Percentiles rank a stretch among this genome's conserved stretches.
These are phyloP conservation scores for Chymomyza amoena DNA, from an alignment of 2,888 invertebrate species.

Conservation along the genomic window DNA sequence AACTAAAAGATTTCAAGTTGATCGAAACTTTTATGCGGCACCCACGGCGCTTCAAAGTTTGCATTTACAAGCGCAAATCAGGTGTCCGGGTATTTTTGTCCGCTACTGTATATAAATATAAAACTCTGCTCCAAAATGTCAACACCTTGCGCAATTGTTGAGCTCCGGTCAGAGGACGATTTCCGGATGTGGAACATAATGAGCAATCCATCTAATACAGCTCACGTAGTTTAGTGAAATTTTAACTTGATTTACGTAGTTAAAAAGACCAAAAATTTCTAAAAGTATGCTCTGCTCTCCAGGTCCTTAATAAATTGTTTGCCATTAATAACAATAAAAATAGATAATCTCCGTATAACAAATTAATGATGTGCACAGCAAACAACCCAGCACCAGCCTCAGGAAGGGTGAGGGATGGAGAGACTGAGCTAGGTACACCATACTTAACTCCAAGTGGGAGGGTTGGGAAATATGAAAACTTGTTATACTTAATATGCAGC, in stretches of 20 bases:
- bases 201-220: conserved; percentile 70
- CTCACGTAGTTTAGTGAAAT: conserved; percentile 71
- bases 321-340: conserved; percentile 77
- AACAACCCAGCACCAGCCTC: background rate
- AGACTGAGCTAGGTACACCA: too few species aligned
- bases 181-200: conserved; percentile 39
- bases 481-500: conserved; percentile 15
- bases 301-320: conserved; percentile 74
- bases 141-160: conserved; percentile 50
- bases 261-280: background rate
- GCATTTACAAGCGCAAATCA: too few species aligned
- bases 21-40: too few species aligned
- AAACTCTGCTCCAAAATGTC: conserved; percentile 53
- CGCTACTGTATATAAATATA: too few species aligned
- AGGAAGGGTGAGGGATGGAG: background rate
- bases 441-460: background rate
- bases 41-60: too few species aligned
- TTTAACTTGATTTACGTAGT: conserved; percentile 59
- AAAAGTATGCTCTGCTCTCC: conserved; percentile 15
- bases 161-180: background rate
- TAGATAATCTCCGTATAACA: conserved; percentile 76
- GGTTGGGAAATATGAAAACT: conserved; percentile 13
- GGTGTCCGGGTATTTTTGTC: too few species aligned
- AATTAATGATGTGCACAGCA: conserved; percentile 72
- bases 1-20: too few species aligned